phyloP scores from a whole-genome alignment of 1,140 invertebrate genomes.

The Magallana ariakensis region DNA sequence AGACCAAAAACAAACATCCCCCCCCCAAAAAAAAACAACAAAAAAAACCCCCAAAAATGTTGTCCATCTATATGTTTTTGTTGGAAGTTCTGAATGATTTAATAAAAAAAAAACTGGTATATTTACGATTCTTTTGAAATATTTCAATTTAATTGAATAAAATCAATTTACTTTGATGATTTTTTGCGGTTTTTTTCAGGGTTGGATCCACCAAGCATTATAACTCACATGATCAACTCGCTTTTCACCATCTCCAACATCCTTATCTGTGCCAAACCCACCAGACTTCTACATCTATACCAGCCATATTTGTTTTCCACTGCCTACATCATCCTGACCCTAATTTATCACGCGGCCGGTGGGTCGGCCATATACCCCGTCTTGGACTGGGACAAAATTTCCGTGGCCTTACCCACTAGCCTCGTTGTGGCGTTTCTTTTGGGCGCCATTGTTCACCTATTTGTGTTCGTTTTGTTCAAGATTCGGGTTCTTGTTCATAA shows the following conservation, averaged over 20 bases:
- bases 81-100: too few relatives aligned
- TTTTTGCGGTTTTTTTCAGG: not conserved
- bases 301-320: constrained; percentile 30
- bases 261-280: constrained; percentile 44
- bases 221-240: constrained; percentile 20
- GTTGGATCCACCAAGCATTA: constrained; percentile 8
- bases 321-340: constrained; percentile 30
- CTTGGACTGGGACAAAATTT: constrained; percentile 48
- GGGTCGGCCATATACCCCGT: constrained; percentile 41
- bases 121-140: too few relatives aligned
- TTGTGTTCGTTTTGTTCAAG: constrained; percentile 35
- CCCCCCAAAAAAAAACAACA: too few relatives aligned
- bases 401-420: constrained; percentile 7
- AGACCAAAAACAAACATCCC: too few relatives aligned
- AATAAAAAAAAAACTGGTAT: too few relatives aligned
- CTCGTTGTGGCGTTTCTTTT: constrained; percentile 10
- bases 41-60: too few relatives aligned
- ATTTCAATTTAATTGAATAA: too few relatives aligned
- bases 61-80: too few relatives aligned
- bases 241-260: constrained; percentile 35
- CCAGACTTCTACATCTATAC: constrained; percentile 39
- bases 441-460: constrained; percentile 12
- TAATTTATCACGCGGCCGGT: constrained; percentile 42
- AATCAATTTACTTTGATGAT: too few relatives aligned
- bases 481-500: constrained; percentile 37